phyloP scores from a whole-genome alignment of 1,140 invertebrate species.

The Bemisia tabaci region DNA sequence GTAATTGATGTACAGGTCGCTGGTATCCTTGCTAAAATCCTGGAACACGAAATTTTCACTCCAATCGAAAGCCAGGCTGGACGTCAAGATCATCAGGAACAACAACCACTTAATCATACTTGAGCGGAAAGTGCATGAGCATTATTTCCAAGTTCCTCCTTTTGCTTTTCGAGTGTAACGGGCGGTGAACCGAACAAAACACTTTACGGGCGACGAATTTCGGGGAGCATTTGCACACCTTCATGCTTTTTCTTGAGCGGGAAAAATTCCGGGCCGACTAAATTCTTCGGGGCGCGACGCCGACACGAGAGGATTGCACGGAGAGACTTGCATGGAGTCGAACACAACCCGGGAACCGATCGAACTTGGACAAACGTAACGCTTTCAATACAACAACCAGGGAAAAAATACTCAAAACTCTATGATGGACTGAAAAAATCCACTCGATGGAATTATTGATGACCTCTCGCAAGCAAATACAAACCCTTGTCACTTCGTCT shows the following conservation, averaged over 20 bases:
- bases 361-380: not conserved
- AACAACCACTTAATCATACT: not conserved
- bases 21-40: not conserved
- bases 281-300: not conserved
- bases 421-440: too few species aligned
- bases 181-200: not conserved
- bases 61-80: not conserved
- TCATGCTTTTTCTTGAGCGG: not conserved
- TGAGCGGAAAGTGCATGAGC: not conserved
- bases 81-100: not conserved
- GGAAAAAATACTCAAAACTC: too few species aligned
- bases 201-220: not conserved
- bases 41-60: not conserved
- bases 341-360: not conserved
- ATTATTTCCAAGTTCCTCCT: not conserved
- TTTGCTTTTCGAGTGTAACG: not conserved
- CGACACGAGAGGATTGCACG: not conserved
- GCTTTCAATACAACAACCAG: not conserved
- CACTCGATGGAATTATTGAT: too few species aligned
- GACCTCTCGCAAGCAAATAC: too few species aligned
- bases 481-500: too few species aligned
- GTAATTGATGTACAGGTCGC: not conserved
- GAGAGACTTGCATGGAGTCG: not conserved
- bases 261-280: not conserved
- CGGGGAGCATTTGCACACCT: not conserved